These are phyloP conservation scores for Melanotaenia duboulayi DNA, from an alignment of 2,113 vertebrate genomes.

Conservation along the genomic window DNA sequence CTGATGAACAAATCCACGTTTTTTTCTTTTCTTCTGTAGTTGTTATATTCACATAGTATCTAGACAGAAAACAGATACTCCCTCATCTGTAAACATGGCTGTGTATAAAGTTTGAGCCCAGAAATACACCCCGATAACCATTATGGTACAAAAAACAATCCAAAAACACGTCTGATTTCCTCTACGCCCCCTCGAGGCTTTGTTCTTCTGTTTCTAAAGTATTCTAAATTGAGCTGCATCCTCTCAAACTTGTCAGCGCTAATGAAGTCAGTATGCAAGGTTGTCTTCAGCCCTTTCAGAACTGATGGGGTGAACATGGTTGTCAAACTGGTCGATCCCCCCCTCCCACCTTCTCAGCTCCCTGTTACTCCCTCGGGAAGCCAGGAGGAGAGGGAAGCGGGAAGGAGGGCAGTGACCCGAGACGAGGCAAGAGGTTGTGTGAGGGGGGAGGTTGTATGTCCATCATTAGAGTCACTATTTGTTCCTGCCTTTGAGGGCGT, in stretches of 20 bases:
- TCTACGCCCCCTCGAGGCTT: conserved; percentile 27
- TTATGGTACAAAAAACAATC: conserved; percentile 7
- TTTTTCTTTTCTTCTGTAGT: too few relatives aligned
- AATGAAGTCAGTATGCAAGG: conserved; percentile 87
- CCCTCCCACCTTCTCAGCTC: conserved; percentile 20
- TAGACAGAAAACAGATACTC: conserved; percentile 19
- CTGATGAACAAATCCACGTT: background rate
- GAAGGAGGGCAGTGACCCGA: conserved; percentile 84
- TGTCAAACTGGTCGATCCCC: conserved; percentile 84
- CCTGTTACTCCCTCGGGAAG: conserved; percentile 69
- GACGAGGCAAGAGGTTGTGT: conserved; percentile 68
- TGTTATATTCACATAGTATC: too few relatives aligned
- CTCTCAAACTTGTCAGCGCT: conserved; percentile 82
- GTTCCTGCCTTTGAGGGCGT: conserved; percentile 78
- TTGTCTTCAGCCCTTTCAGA: conserved; percentile 77
- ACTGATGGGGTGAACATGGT: conserved; percentile 86
- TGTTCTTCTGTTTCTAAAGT: conserved; percentile 59
- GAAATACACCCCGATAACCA: conserved; percentile 38
- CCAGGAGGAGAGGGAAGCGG: conserved; percentile 54
- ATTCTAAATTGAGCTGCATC: conserved; percentile 76
- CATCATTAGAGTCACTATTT: conserved; percentile 83
- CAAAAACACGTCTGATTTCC: conserved; percentile 44
- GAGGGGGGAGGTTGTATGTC: conserved; percentile 78
- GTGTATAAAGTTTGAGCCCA: conserved; percentile 35
- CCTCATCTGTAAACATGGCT: conserved; percentile 42